Conservation (phyloP, 1,140 invertebrate genomes). For the Leptinotarsa lineolata region DNA sequence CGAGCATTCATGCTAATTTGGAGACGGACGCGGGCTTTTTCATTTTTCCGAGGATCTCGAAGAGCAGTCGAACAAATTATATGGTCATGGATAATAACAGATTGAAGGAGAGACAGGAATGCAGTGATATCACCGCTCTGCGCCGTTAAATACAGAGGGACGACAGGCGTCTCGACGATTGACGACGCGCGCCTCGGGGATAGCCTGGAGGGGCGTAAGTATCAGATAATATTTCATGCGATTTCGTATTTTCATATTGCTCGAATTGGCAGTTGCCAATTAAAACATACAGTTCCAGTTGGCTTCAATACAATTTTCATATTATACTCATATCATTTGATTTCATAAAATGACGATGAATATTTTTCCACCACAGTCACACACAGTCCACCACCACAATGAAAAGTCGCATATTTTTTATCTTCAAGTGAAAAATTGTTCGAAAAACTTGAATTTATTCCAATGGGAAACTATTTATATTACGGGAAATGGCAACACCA, state of each 20-base stretch:
- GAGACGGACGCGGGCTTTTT: neutral
- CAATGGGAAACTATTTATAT: too few species aligned
- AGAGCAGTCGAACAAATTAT: conserved; percentile 6
- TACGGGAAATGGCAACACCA: too few species aligned
- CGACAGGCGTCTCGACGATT: conserved; percentile 41
- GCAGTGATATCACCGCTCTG: conserved; percentile 43
- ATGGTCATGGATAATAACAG: conserved; percentile 12
- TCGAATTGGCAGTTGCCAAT: neutral
- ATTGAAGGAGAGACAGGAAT: conserved; percentile 25
- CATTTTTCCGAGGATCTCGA: neutral
- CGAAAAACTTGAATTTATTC: too few species aligned
- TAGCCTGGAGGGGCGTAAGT: conserved; percentile 45
- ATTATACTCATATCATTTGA: too few species aligned
- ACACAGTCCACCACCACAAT: too few species aligned
- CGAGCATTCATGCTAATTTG: conserved; percentile 14
- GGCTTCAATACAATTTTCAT: too few species aligned
- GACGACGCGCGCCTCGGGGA: conserved; percentile 44
- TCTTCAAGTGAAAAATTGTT: too few species aligned
- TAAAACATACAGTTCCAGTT: neutral
- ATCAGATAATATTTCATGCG: conserved; percentile 35
- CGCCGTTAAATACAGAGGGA: conserved; percentile 50
- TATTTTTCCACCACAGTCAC: too few species aligned
- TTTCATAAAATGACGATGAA: too few species aligned
- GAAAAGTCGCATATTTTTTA: too few species aligned
- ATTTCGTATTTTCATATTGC: neutral